phyloP scores from a whole-genome alignment of 2,113 vertebrate species.

The Corythaixoides concolor region DNA sequence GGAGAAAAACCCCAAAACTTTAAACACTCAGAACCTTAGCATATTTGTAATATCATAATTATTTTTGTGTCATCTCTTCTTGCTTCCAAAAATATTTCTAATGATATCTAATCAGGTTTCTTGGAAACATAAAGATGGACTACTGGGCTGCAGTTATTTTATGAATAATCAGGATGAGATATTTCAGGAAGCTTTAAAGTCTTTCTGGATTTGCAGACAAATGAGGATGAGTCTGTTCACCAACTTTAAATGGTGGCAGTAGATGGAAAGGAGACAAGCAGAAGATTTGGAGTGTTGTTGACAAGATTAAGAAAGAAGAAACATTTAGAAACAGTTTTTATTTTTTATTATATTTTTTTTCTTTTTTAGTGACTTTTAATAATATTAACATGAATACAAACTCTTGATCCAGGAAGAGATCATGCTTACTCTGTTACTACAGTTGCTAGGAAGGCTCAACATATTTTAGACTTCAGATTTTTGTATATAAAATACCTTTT shows the following conservation, averaged over 20 bases:
- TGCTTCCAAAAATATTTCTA: constrained; percentile 30
- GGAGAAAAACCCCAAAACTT: background rate
- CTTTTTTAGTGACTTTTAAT: background rate
- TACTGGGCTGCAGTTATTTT: background rate
- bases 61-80: constrained; percentile 14
- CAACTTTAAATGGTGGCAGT: background rate
- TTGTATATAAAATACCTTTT: background rate
- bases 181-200: background rate
- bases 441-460: background rate
- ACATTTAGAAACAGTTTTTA: background rate
- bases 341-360: background rate
- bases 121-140: background rate
- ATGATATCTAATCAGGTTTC: background rate
- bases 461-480: background rate
- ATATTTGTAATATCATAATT: constrained; percentile 17
- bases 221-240: background rate
- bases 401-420: background rate
- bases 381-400: background rate
- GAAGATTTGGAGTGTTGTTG: background rate
- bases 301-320: background rate
- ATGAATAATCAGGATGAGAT: background rate
- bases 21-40: constrained; percentile 1
- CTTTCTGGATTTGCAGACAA: background rate
- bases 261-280: background rate
- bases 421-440: background rate